Conservation (phyloP, 2,888 invertebrate genomes). For the Dolomedes plantarius region DNA sequence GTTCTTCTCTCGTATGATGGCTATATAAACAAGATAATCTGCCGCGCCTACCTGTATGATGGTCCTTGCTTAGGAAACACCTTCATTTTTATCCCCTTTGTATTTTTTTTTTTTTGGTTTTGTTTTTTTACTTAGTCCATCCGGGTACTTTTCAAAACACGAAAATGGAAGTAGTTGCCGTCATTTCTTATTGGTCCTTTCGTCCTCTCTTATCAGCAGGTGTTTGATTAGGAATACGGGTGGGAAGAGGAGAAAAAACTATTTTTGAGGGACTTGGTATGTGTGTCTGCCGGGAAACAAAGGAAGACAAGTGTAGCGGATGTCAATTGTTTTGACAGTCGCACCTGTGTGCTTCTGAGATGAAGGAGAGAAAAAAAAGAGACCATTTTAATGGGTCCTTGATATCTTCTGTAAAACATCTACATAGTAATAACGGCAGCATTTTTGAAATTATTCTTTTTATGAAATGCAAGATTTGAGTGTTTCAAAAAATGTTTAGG, state of each 20-base stretch:
- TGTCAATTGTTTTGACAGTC: constrained; percentile 31
- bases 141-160: background rate
- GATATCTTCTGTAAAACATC: background rate
- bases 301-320: constrained; percentile 22
- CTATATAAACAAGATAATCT: background rate
- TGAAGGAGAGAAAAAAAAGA: constrained; percentile 9
- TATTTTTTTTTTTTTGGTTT: too few species aligned
- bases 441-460: too few species aligned
- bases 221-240: constrained; percentile 45
- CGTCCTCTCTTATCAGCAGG: constrained; percentile 39
- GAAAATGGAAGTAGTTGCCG: background rate
- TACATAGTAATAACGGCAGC: too few species aligned
- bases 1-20: background rate
- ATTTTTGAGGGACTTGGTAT: background rate
- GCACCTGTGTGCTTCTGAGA: constrained; percentile 51
- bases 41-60: background rate
- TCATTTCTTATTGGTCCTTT: background rate
- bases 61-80: background rate
- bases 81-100: background rate
- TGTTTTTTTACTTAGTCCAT: background rate
- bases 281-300: background rate
- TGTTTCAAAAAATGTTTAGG: too few species aligned
- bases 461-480: too few species aligned
- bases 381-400: too few species aligned
- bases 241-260: background rate